Evolutionary conservation across 1,140 invertebrate genomes (phyloP), one percentile per base, ranked within the genome.

Genomic region (Hycleus phaleratus): DNA sequence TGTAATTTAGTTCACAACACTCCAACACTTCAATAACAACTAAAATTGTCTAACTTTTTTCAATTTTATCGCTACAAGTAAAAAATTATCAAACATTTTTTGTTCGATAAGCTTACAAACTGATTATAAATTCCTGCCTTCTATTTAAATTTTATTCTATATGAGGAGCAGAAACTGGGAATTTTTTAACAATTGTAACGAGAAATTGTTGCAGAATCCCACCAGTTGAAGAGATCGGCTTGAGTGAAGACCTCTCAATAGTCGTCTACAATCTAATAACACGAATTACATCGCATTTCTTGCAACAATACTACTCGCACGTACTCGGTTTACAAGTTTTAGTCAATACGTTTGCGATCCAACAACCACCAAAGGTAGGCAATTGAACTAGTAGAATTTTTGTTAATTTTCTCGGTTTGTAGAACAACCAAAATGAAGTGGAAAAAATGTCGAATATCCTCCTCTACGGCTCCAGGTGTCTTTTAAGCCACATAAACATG

Each of bases 251-350:
- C 11, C 42, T 67, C 10, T 55, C 9, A 7, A 51, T 51, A 3
- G 49, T 56, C 12, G 7, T 70, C 5, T 44, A 32, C 39, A 47
- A 65, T 38, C 25, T 71, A 7, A 49, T 60, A n/a, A 42, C 40
- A 42, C 40, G 40, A 42, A 6, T 11, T 42, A n/a, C 11, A 51
- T 79, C 82, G 11, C 84, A 93, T 75, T 81, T 90, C 49, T 80
- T 93, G 48, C 93, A 93, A 71, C 93, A 96, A 74, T 85, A 93
- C 71, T 93, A 95, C 69, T 89, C 94, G 4, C 76, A 95, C 25
- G 85, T 96, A 0, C 75, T 95, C 8, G 92, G 91, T 0, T 76
- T 94, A 24, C 92, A 95, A 69, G 90, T 96, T 2, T 81, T 96
- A 40, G 92, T 93, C 9, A 96, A 96, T 79, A 91, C 92, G 8